Percentiles rank a stretch among this genome's conserved stretches.
Conservation (phyloP, 2,797 vertebrate species). For the Arrhamphus sclerolepis region DNA sequence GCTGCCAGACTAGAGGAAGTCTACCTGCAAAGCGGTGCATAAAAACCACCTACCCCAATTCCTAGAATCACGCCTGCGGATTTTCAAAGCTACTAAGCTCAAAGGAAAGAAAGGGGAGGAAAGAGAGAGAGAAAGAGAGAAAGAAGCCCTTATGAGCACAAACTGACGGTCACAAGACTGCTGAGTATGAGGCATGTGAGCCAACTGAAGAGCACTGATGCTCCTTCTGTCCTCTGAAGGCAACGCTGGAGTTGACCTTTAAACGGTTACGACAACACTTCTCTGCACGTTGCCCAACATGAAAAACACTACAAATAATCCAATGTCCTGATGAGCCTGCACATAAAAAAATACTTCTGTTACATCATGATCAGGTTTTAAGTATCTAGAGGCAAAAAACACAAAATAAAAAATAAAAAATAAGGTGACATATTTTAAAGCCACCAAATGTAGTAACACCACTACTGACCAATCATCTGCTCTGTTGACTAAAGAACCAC, state of each 20-base stretch:
- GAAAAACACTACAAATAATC: no score
- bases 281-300: no score
- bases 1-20: slow-evolving; percentile 58
- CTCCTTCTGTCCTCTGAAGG: slow-evolving; percentile 24
- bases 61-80: slow-evolving; percentile 13
- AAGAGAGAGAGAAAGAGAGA: slow-evolving; percentile 4
- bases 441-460: no score
- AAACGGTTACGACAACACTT: no score
- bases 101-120: not conserved
- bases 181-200: not conserved
- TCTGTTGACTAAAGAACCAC: no score
- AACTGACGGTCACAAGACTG: slow-evolving; percentile 51
- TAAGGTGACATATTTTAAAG: no score
- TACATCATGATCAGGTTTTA: no score
- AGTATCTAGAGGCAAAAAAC: no score
- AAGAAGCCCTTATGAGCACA: slow-evolving; percentile 35
- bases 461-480: no score
- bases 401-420: no score
- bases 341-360: no score
- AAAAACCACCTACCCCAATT: slow-evolving; percentile 27
- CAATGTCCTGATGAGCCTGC: no score
- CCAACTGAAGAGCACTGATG: not conserved
- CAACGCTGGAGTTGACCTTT: not conserved
- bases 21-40: slow-evolving; percentile 54
- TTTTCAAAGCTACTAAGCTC: slow-evolving; percentile 34